Evolutionary conservation across 2,113 vertebrate genomes (phyloP).

Genomic region (Pachycephala philippinensis): DNA sequence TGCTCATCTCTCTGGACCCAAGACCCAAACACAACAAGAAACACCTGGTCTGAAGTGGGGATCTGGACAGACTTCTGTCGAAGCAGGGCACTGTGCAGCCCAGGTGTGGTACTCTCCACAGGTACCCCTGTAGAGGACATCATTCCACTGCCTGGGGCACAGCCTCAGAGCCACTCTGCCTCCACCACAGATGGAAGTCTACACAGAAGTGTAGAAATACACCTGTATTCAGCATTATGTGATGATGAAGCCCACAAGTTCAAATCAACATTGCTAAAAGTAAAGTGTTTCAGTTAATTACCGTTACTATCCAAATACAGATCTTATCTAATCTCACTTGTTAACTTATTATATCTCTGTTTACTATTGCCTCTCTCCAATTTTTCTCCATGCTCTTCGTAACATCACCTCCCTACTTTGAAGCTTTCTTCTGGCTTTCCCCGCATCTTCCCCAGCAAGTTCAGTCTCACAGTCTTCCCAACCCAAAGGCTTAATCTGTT

Average conservation of each 20-base stretch:
- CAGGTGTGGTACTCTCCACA: fast-evolving
- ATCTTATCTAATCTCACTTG: background rate
- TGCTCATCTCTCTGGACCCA: background rate
- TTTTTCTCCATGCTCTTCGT: background rate
- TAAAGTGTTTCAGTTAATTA: background rate
- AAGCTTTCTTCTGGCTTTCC: background rate
- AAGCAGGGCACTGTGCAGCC: background rate
- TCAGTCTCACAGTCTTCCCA: background rate
- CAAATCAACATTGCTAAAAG: background rate
- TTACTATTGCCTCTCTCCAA: background rate
- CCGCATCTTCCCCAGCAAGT: background rate
- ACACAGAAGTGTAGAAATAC: fast-evolving
- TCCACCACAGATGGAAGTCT: background rate
- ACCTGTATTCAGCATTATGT: background rate
- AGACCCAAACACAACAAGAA: background rate
- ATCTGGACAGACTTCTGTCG: background rate
- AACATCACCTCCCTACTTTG: background rate
- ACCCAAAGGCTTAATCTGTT: background rate
- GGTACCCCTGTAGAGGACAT: fast-evolving
- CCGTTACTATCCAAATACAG: background rate
- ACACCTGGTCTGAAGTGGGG: background rate
- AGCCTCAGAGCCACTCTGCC: background rate
- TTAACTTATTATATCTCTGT: background rate
- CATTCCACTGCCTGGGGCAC: background rate
- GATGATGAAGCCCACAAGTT: background rate